These are phyloP conservation scores for Musca domestica DNA, from an alignment of 1,140 invertebrate genomes.

Conservation along the genomic window DNA sequence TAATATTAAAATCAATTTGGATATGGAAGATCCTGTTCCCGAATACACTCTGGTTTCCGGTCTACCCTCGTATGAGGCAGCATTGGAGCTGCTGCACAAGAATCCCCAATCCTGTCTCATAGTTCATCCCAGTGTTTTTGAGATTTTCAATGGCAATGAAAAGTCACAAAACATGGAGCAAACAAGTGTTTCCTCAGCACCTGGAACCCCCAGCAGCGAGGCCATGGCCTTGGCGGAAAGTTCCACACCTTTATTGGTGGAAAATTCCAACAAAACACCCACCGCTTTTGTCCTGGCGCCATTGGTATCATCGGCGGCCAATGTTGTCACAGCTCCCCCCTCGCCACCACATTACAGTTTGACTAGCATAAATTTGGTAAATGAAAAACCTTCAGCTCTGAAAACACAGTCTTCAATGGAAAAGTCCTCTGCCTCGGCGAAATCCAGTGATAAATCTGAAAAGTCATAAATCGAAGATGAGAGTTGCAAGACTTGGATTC, in stretches of 20 bases:
- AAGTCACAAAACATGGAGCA: background rate
- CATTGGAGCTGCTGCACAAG: slow-evolving; percentile 57
- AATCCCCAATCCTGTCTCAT: slow-evolving; percentile 45
- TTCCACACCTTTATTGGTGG: background rate
- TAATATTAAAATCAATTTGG: slow-evolving; percentile 43
- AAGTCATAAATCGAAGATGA: too few relatives aligned
- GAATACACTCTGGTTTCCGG: slow-evolving; percentile 65
- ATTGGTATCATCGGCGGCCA: slow-evolving; percentile 5
- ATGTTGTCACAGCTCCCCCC: background rate
- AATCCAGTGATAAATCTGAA: too few relatives aligned
- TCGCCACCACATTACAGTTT: slow-evolving; percentile 5
- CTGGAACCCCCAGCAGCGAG: background rate
- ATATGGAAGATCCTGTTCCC: slow-evolving; percentile 58
- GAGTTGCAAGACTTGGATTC: too few relatives aligned
- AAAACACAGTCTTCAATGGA: too few relatives aligned
- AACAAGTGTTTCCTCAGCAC: too few relatives aligned
- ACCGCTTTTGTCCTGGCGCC: background rate
- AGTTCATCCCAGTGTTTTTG: slow-evolving; percentile 50
- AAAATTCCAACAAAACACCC: background rate
- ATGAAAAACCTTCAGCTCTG: too few relatives aligned
- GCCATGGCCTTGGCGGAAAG: background rate
- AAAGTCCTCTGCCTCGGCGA: too few relatives aligned
- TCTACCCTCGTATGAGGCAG: slow-evolving; percentile 63
- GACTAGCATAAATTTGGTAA: slow-evolving; percentile 3
- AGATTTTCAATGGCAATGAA: slow-evolving; percentile 48